A percentile compares a stretch with the other conserved stretches of the same genome.
Evolutionary conservation across 2,888 invertebrate genomes (phyloP).

Genomic region (Coenonympha glycerion): DNA sequence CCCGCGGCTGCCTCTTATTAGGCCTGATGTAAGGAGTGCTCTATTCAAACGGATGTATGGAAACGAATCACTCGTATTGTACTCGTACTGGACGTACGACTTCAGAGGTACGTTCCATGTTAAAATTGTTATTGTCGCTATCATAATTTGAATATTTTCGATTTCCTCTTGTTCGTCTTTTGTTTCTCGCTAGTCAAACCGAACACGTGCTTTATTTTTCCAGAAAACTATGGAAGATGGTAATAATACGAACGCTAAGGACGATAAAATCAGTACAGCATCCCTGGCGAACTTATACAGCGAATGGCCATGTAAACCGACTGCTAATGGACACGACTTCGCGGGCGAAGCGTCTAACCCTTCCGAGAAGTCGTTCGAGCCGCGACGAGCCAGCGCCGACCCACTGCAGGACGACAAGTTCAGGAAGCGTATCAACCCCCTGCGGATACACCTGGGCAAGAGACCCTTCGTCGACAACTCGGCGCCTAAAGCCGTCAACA

Average conservation of each 20-base stretch:
- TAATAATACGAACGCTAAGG: slow-evolving; percentile 63
- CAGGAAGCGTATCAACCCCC: slow-evolving; percentile 63
- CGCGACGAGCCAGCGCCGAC: slow-evolving; percentile 45
- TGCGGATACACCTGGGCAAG: slow-evolving; percentile 67
- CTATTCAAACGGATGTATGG: slow-evolving; percentile 68
- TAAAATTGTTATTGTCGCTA: slow-evolving; percentile 47
- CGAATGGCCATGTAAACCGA: slow-evolving; percentile 57
- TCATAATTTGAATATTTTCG: slow-evolving; percentile 57
- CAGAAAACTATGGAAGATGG: slow-evolving; percentile 77
- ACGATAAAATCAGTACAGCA: slow-evolving; percentile 57
- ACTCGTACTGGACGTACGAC: slow-evolving; percentile 74
- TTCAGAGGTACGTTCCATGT: slow-evolving; percentile 60
- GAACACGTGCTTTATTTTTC: slow-evolving; percentile 64
- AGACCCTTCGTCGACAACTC: slow-evolving; percentile 70
- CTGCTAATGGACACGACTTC: slow-evolving; percentile 61
- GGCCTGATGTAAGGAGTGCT: slow-evolving; percentile 71
- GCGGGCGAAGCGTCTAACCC: slow-evolving; percentile 35
- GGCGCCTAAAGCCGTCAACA: slow-evolving; percentile 43
- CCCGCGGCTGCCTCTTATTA: slow-evolving; percentile 71
- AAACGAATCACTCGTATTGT: slow-evolving; percentile 68
- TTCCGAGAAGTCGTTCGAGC: slow-evolving; percentile 36
- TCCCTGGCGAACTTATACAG: slow-evolving; percentile 54
- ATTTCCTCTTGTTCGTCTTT: slow-evolving; percentile 70
- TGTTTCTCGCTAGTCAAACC: slow-evolving; percentile 60
- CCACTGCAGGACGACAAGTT: slow-evolving; percentile 51